Base-by-base conservation (phyloP, 2,888 invertebrate species). In the Drosophila greeni region DNA sequence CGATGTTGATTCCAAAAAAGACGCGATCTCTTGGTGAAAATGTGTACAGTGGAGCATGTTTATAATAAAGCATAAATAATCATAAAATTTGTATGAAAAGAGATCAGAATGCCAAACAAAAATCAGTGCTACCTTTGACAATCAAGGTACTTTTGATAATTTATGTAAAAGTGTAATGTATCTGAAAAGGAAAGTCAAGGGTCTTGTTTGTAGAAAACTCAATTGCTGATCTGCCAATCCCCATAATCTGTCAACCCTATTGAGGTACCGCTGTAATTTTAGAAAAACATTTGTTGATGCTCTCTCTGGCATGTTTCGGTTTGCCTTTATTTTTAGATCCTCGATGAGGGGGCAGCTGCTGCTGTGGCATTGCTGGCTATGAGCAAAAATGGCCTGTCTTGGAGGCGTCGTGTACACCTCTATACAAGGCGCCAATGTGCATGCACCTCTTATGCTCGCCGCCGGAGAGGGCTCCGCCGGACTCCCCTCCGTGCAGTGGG, bases 261-360 rank as follows among this genome's bases (percentile, higher is more conserved):
- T 14, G 24, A 26, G 31, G 20, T 2, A 16, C 7, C 6, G 16
- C 54, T 69, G 54, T 69, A 31, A 18, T 65, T 66, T 65, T 61
- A 65, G 58, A 70, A 78, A 66, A 39, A 64, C 52, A 70, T 67
- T 79, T 73, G 64, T 70, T 70, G 65, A 53, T 70, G 48, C 14
- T 31, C 60, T 26, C 57, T 66, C 23, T 23, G 49, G 40, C 40
- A 31, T 54, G 40, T 43, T 58, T 54, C 60, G 57, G 65, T 70
- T 67, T 51, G 59, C 20, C 51, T 31, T 39, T 78, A 78, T 78
- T 80, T 78, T 82, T 78, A 82, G 82, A 51, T 45, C 37, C 47
- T 29, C 54, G 45, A 52, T 40, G 53, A 31, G 70, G 56, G 53
- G 55, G 68, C 48, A 69, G 61, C 42, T 40, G 31, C 70, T 67